Evolutionary conservation across 2,113 vertebrate species (phyloP), one percentile per base, ranked within the genome.

Genomic region (Bufo bufo): DNA sequence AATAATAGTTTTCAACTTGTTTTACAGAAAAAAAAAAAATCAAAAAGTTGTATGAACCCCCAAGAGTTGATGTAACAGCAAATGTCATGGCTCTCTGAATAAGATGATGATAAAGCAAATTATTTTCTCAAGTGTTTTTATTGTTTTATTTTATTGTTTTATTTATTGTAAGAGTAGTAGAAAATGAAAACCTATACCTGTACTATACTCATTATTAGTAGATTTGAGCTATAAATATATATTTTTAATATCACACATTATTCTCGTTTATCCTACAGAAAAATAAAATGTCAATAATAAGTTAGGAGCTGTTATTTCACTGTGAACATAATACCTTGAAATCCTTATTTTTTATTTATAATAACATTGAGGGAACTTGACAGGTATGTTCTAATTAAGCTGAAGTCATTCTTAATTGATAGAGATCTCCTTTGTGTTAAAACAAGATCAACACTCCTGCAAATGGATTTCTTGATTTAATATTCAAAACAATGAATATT

Each of bases 401-500:
- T 58, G 23, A 58, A 80, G 23, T 23, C 12, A 58, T 80, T 58
- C 14, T 80, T 80, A 80, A 80, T 80, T 80, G 23, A 59, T 58
- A 58, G 12, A 14, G 7, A 58, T 58, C n/a, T n/a, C 13, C 23
- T 58, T 20, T 58, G 52, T 80, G 52, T 80, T 56, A 59, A 56
- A 80, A 80, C 52, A 80, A 80, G 77, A 80, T 80, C 50, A 80
- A 80, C 52, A 56, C 54, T 33, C 23, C 77, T 58, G n/a, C 77
- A 80, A 80, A 80, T 59, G 4, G 54, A 59, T 80, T 80, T 59
- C 77, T 80, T 58, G 12, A 80, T 80, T 80, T 80, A 80, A 80
- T 80, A 80, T 80, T 80, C 77, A 80, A 59, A 80, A 50, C 54
- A 80, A 80, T 43, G 54, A 80, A 80, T 80, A 80, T 80, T 58